Percentiles rank a stretch among this genome's conserved stretches.
Evolutionary conservation across 2,888 invertebrate genomes (phyloP).

Genomic region (Cataglyphis albicans): DNA sequence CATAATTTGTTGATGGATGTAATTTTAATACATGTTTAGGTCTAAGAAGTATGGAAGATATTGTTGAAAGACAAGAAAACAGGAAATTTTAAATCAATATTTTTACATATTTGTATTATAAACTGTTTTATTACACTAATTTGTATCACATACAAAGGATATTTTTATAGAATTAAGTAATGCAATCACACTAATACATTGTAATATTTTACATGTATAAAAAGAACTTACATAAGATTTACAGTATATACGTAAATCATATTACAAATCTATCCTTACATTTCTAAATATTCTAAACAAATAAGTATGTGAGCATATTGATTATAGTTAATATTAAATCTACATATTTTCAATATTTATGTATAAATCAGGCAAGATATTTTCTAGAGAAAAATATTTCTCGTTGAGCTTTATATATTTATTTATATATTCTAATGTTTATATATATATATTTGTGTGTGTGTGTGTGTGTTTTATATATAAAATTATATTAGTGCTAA

Average conservation of each 20-base stretch:
- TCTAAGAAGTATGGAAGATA: not conserved
- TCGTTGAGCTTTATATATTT: not conserved
- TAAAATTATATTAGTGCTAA: not conserved
- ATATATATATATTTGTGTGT: not conserved
- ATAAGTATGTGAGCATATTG: not conserved
- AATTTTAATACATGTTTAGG: not conserved
- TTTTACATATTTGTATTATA: not conserved
- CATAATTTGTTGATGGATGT: not conserved
- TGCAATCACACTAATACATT: not conserved
- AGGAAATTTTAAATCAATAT: conserved; percentile 2
- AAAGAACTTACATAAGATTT: not conserved
- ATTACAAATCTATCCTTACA: conserved; percentile 29
- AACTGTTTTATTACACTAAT: conserved; percentile 2
- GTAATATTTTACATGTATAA: not conserved
- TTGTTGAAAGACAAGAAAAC: not conserved
- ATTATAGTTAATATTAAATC: conserved; percentile 24
- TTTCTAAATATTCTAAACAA: conserved; percentile 20
- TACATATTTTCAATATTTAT: conserved; percentile 5
- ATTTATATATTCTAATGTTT: not conserved
- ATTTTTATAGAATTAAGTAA: not conserved
- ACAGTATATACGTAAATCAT: conserved; percentile 36
- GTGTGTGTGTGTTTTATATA: not conserved
- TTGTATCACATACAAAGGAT: not conserved
- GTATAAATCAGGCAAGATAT: conserved; percentile 59
- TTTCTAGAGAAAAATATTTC: conserved; percentile 15